Percentiles rank a stretch among this genome's conserved stretches.
Evolutionary conservation across 2,797 vertebrate genomes (phyloP).

Genomic region (Acanthurus leucopareius): DNA sequence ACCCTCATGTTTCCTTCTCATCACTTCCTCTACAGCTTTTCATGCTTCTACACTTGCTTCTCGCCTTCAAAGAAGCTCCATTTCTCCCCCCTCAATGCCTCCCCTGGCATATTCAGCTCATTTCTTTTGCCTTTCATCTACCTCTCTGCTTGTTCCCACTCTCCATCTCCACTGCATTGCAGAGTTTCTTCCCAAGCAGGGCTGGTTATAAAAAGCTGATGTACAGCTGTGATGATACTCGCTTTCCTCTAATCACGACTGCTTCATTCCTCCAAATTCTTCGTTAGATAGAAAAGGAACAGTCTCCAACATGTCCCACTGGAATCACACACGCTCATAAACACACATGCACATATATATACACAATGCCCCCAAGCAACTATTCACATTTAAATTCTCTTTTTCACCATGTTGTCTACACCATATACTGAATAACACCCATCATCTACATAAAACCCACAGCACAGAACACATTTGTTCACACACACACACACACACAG

Average conservation of each 20-base stretch:
- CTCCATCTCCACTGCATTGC: conserved; percentile 73
- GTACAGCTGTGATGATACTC: conserved; percentile 43
- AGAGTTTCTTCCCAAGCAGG: conserved; percentile 61
- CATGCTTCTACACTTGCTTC: conserved; percentile 20
- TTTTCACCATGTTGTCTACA: conserved; percentile 5
- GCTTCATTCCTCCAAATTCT: conserved; percentile 42
- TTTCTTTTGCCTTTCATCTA: conserved; percentile 73
- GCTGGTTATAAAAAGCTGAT: conserved; percentile 36
- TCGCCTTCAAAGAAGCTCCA: conserved; percentile 49
- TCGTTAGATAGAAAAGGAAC: conserved; percentile 58
- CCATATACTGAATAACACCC: not conserved
- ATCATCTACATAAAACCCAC: not conserved
- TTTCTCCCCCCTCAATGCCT: conserved; percentile 37
- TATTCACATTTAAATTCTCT: conserved; percentile 45
- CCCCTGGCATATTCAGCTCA: conserved; percentile 59
- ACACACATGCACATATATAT: not conserved
- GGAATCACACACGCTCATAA: conserved; percentile 13
- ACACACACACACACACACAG: conserved; percentile 3
- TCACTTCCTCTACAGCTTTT: conserved; percentile 37
- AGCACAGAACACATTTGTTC: not conserved
- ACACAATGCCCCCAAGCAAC: conserved; percentile 30
- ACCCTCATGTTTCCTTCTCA: conserved; percentile 26
- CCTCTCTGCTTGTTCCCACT: conserved; percentile 60
- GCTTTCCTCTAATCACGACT: conserved; percentile 57
- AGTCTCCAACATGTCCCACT: conserved; percentile 43